Base-by-base conservation (phyloP, 2,113 vertebrate species). In the Atractosteus spatula region DNA sequence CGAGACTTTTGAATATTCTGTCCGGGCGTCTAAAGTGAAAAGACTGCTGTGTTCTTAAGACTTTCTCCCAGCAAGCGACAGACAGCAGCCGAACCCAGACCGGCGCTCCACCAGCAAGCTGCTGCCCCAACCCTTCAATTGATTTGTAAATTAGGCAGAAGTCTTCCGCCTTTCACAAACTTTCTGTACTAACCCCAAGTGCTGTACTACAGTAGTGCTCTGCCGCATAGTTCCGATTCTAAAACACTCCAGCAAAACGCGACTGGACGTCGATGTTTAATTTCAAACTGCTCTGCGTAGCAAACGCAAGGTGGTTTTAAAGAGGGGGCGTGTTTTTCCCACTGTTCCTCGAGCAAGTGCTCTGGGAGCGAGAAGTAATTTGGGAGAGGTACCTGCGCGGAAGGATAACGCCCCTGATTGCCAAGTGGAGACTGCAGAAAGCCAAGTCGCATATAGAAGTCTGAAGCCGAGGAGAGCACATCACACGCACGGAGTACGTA, bases 391-490 rank as follows among this genome's bases (percentile, higher is more conserved):
- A 65, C 72, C 73, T 74, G 16, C 69, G 74, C 74, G 74, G 80
- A 78, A 62, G 71, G 74, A 70, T 74, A 68, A 41, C 51, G 71
- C n/a, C 42, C 54, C 70, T 29, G 54, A 41, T 51, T 55, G 45
- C 55, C 47, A 42, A 54, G 77, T 70, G 77, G 71, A 55, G 41
- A 62, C 29, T 68, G 62, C 51, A 17, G 61, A 29, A 29, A 29
- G 29, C 77, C 74, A 68, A 74, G 71, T 74, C 47, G 47, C 79
- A 76, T 86, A 89, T 72, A 87, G 81, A 81, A 80, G 81, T 79
- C 79, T 67, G 79, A 76, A 70, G 65, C 79, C 79, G 77, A 66
- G 76, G 82, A 78, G 83, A 83, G 41, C 78, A 83, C 88, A 85
- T 82, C 86, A 77, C 47, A 76, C 47, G 78, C 72, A 43, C 71